phyloP scores from a whole-genome alignment of 2,888 invertebrate genomes.

The Conchocele bisecta region DNA sequence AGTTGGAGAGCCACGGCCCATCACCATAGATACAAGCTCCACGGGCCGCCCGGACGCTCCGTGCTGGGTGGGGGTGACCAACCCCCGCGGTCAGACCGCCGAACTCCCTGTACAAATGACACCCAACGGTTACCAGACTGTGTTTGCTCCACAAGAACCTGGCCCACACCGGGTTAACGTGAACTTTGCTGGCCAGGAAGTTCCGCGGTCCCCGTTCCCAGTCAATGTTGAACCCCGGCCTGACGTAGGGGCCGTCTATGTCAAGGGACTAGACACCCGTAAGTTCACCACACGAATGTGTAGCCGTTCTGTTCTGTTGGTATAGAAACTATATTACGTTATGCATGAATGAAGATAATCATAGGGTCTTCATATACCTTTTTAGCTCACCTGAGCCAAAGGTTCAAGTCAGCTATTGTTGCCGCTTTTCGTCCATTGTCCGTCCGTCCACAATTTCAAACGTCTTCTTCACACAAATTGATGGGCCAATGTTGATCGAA shows the following conservation, averaged over 20 bases:
- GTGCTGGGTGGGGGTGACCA: slow-evolving; percentile 64
- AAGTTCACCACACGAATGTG: too few relatives aligned
- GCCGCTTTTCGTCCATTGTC: too few relatives aligned
- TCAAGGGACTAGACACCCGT: slow-evolving; percentile 94
- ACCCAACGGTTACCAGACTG: slow-evolving; percentile 86
- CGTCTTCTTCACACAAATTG: too few relatives aligned
- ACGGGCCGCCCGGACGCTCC: slow-evolving; percentile 48
- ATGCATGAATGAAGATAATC: too few relatives aligned
- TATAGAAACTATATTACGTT: too few relatives aligned
- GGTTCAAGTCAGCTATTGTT: too few relatives aligned
- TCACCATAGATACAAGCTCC: slow-evolving; percentile 39
- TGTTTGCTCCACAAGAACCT: slow-evolving; percentile 79
- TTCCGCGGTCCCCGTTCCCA: slow-evolving; percentile 81
- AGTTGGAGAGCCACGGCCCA: slow-evolving; percentile 27
- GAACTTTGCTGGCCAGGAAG: slow-evolving; percentile 80
- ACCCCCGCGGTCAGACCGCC: slow-evolving; percentile 83
- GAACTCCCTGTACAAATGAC: slow-evolving; percentile 91
- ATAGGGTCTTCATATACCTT: too few relatives aligned
- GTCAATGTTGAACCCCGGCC: slow-evolving; percentile 83
- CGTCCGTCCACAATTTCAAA: too few relatives aligned
- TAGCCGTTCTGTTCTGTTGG: too few relatives aligned
- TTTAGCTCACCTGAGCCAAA: too few relatives aligned
- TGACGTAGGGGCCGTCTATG: slow-evolving; percentile 92
- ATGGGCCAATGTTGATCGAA: too few relatives aligned
- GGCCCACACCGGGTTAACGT: slow-evolving; percentile 80